phyloP scores from a whole-genome alignment of 1,140 invertebrate genomes.

The Drosophila kikkawai region DNA sequence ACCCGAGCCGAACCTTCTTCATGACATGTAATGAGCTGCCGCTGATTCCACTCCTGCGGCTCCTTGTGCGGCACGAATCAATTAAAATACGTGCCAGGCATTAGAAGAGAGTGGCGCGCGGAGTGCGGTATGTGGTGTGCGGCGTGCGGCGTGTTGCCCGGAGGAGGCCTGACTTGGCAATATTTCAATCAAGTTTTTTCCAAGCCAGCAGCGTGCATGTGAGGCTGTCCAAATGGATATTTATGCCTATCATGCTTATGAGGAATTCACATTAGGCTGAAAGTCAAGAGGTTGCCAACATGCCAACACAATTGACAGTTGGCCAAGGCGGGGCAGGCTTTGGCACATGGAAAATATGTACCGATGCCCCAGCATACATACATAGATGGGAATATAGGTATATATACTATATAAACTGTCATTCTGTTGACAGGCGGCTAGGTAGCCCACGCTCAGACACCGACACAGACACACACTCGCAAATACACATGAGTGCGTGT shows the following conservation, averaged over 20 bases:
- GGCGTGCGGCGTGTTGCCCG: not conserved
- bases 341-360: constrained; percentile 32
- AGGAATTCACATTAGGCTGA: constrained; percentile 73
- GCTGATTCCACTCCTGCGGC: constrained; percentile 40
- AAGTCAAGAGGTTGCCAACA: constrained; percentile 82
- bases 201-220: not conserved
- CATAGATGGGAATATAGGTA: constrained; percentile 16
- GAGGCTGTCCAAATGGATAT: constrained; percentile 47
- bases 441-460: constrained; percentile 51
- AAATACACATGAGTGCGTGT: constrained; percentile 67
- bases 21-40: constrained; percentile 73
- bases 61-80: constrained; percentile 73
- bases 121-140: not conserved
- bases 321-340: constrained; percentile 52
- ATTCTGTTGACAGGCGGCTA: constrained; percentile 78
- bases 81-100: constrained; percentile 80
- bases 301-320: constrained; percentile 83
- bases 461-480: constrained; percentile 48
- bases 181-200: constrained; percentile 63
- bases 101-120: constrained; percentile 51
- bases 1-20: constrained; percentile 9
- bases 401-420: constrained; percentile 78
- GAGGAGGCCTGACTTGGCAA: constrained; percentile 59
- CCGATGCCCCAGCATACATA: constrained; percentile 17
- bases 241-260: constrained; percentile 79